Base-by-base conservation (phyloP, 2,113 vertebrate genomes). In the Cyprinodon variegatus region DNA sequence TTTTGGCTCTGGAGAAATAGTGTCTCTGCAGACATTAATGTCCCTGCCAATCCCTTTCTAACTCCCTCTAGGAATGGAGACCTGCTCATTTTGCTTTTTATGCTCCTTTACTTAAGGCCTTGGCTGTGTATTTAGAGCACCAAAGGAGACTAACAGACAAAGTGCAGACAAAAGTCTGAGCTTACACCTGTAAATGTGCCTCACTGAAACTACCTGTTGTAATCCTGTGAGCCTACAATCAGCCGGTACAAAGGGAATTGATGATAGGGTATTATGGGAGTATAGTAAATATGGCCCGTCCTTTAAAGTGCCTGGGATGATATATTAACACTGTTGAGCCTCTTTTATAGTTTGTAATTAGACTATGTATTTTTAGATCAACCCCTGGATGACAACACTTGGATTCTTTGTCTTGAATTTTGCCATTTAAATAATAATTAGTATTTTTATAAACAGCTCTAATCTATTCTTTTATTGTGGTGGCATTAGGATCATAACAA, bases 301-400 rank as follows among this genome's bases (percentile, higher is more conserved):
- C 68, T 90, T 78, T 84, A 84, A 90, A 83, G 86, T 82, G 77
- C 65, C 83, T 85, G 72, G 84, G 82, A 88, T 88, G 66, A 85
- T 83, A 76, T 43, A 77, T 86, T 81, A 83, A 81, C 77, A 8
- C 76, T 37, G 79, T 72, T 83, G 83, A 86, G 83, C 82, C 78
- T 77, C 77, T 46, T 65, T 89, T 45, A 87, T 84, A 83, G 83
- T 89, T 89, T 89, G 88, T 90, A 91, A 92, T 90, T 91, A 89
- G 86, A 90, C 71, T 75, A 77, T 68, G 82, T 83, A 85, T 90
- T 78, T 82, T 65, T 13, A 83, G 84, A 87, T 91, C 86, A 89
- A 71, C 83, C 37, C 7, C 62, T 20, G 29, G 69, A 61, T 69
- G 75, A 83, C 74, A 74, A 80, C 46, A 14, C 38, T 77, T 77